These are phyloP conservation scores for Drosophila conformis DNA, from an alignment of 2,888 invertebrate species.

Conservation along the genomic window DNA sequence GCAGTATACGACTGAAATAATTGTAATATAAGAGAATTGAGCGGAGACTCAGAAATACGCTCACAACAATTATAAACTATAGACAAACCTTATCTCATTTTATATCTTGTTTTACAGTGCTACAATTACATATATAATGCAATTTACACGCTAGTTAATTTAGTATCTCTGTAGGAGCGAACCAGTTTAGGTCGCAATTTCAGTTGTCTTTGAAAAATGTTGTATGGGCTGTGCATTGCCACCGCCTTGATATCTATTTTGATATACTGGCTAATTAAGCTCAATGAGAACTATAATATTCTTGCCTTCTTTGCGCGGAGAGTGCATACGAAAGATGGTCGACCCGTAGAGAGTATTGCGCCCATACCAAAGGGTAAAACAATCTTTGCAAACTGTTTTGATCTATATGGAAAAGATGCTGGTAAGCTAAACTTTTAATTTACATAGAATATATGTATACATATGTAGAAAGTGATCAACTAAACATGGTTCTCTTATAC, in stretches of 20 bases:
- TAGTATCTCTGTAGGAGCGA: constrained; percentile 26
- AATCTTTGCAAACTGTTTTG: constrained; percentile 77
- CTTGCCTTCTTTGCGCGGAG: constrained; percentile 51
- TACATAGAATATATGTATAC: background rate
- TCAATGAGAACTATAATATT: constrained; percentile 47
- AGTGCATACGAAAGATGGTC: constrained; percentile 64
- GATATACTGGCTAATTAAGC: constrained; percentile 32
- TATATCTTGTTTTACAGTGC: background rate
- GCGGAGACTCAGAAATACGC: background rate
- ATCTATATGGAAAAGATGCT: constrained; percentile 53
- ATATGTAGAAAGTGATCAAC: background rate
- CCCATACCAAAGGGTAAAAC: constrained; percentile 60
- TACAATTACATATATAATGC: background rate
- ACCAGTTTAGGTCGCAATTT: constrained; percentile 1
- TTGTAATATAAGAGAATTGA: constrained; percentile 26
- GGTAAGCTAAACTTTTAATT: constrained; percentile 14
- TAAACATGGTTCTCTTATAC: constrained; percentile 1
- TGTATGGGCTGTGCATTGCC: constrained; percentile 1
- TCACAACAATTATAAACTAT: background rate
- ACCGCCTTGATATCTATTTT: constrained; percentile 12
- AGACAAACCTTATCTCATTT: background rate
- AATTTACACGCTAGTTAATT: background rate
- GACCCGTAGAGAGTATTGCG: constrained; percentile 56
- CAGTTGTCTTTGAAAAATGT: constrained; percentile 6
- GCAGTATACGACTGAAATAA: constrained; percentile 11